phyloP scores from a whole-genome alignment of 53 echinoderm and acorn worm species.

The Temnopleurus reevesii region DNA sequence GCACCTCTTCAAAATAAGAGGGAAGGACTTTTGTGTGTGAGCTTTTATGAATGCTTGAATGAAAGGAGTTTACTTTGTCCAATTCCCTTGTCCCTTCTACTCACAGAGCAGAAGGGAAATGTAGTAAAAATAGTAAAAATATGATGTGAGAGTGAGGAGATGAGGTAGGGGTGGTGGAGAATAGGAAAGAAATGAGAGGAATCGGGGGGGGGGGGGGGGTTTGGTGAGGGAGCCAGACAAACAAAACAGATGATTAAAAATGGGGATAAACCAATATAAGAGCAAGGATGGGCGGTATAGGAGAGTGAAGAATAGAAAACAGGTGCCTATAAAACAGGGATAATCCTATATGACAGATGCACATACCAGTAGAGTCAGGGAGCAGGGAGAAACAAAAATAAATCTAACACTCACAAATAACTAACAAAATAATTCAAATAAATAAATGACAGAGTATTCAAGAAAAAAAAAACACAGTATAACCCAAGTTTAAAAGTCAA shows the following conservation, averaged over 20 bases:
- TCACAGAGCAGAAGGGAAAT: not conserved
- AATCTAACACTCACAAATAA: too few relatives aligned
- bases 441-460: too few relatives aligned
- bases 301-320: not conserved
- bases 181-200: not conserved
- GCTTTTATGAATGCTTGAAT: too few relatives aligned
- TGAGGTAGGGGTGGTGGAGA: not conserved
- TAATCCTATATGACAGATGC: not conserved
- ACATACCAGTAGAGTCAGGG: not conserved
- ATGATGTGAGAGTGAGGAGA: not conserved
- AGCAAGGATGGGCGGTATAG: not conserved
- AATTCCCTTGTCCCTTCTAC: too few relatives aligned
- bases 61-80: too few relatives aligned
- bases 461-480: too few relatives aligned
- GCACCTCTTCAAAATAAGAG: too few relatives aligned
- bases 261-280: not conserved
- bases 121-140: not conserved
- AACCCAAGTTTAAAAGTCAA: too few relatives aligned
- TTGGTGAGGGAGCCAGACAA: not conserved
- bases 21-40: too few relatives aligned
- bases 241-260: not conserved
- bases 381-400: not conserved
- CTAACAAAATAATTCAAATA: too few relatives aligned
- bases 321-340: not conserved
- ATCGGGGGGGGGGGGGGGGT: not conserved